These are phyloP conservation scores for Odontomachus brunneus DNA, from an alignment of 1,140 invertebrate species.

Conservation along the genomic window DNA sequence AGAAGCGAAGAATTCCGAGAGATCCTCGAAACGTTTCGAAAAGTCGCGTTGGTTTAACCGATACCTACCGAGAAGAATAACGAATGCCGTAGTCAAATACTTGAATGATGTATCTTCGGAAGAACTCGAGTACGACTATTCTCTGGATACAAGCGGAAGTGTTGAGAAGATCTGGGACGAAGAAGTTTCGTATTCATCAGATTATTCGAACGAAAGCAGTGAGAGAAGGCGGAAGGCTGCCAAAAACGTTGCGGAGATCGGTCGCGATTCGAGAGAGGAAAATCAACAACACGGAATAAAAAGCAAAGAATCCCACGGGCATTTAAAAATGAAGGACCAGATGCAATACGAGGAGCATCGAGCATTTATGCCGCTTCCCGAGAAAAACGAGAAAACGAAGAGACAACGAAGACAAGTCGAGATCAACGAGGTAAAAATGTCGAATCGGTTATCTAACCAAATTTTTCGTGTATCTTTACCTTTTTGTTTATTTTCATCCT, in stretches of 20 bases:
- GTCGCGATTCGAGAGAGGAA: not conserved
- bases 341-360: not conserved
- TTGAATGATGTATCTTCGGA: conserved; percentile 10
- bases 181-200: not conserved
- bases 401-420: conserved; percentile 37
- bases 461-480: not conserved
- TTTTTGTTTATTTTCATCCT: not conserved
- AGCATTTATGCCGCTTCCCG: conserved; percentile 20
- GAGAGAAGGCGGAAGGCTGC: not conserved
- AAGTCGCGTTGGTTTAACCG: not conserved
- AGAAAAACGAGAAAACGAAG: not conserved
- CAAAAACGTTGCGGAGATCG: not conserved
- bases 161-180: not conserved
- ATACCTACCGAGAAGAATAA: not conserved
- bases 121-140: conserved; percentile 27
- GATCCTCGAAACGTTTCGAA: not conserved
- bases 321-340: not conserved
- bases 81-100: not conserved
- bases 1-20: not conserved
- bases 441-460: not conserved
- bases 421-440: conserved; percentile 23
- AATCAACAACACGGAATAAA: not conserved
- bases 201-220: too few species aligned
- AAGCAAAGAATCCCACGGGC: not conserved
- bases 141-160: not conserved